Evolutionary conservation across 1,140 invertebrate genomes (phyloP), one percentile per base, ranked within the genome.

Genomic region (Neocloeon triangulifer): DNA sequence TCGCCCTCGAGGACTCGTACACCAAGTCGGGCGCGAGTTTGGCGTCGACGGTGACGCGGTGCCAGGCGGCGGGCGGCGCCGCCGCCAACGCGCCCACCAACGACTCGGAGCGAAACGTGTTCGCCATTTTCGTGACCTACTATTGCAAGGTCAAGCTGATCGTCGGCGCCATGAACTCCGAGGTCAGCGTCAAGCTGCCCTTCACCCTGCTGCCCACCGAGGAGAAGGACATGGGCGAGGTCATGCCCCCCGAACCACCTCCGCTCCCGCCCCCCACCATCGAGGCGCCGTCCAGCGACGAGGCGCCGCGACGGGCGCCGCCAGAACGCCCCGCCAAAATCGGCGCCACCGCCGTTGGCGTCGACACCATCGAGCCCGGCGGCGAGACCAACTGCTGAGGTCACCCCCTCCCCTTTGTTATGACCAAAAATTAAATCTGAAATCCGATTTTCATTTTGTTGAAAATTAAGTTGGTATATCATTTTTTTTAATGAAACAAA

Each of bases 61-160:
- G 55, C 58, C 7, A 51, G 27, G 27, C 2, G 27, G n/a, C n/a
- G 27, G n/a, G n/a, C 27, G 27, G 27, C n/a, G 3, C 27, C 27
- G 10, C 14, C 3, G 10, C 8, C 14, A 10, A 14, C 27, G 27
- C 14, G 27, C 5, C n/a, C 14, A 3, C 9, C 14, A 9, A 29
- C 5, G n/a, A 14, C 14, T 9, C 9, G 15, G 7, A 16, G 14
- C 10, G 27, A 17, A 82, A 82, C 44, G 74, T 82, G 2, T 85
- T 84, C 44, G 79, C 79, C 30, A 85, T 85, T 38, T 84, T 84
- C 47, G 79, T 86, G 4, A 79, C 75, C 1, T 85, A 85, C 47
- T 85, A 85, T 41, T 78, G 84, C 0, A 82, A 85, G 64, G 73
- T 64, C 40, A 40, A 39, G 9, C 4, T 29, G 3, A 29, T 73